phyloP scores from a whole-genome alignment of 2,113 vertebrate genomes.

The Pristiophorus japonicus region DNA sequence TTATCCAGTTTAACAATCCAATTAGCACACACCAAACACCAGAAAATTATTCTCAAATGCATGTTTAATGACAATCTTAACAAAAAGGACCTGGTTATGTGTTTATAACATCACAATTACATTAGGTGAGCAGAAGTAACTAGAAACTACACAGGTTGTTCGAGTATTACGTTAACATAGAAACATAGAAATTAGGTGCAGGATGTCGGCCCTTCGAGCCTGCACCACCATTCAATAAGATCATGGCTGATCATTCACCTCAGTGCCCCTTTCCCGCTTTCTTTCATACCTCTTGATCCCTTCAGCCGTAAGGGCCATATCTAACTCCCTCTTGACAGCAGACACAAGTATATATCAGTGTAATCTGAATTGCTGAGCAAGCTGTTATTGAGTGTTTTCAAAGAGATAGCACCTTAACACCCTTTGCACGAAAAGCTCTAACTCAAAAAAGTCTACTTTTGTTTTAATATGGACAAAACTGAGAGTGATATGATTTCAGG shows the following conservation, averaged over 20 bases:
- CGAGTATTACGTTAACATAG: background rate
- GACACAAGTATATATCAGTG: background rate
- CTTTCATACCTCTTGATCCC: too few relatives aligned
- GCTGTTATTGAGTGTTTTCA: background rate
- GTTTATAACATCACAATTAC: background rate
- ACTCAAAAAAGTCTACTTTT: background rate
- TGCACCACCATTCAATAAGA: too few relatives aligned
- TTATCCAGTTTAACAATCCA: slow-evolving; percentile 4
- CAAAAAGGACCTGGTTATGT: background rate
- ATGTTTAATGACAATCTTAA: background rate
- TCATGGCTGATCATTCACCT: too few relatives aligned
- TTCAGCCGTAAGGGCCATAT: too few relatives aligned
- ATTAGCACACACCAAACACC: background rate
- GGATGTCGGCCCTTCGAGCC: too few relatives aligned
- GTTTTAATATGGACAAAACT: background rate
- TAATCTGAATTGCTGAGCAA: background rate
- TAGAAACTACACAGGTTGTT: background rate
- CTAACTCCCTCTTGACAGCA: too few relatives aligned
- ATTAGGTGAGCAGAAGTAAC: background rate
- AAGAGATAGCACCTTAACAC: background rate
- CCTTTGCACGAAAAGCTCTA: background rate
- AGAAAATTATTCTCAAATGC: background rate
- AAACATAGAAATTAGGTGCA: too few relatives aligned
- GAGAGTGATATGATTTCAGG: background rate
- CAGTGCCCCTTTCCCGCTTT: too few relatives aligned